A percentile compares a stretch with the other conserved stretches of the same genome.
phyloP scores from a whole-genome alignment of 2,888 invertebrate genomes.

The Mesorhabditis belari region DNA sequence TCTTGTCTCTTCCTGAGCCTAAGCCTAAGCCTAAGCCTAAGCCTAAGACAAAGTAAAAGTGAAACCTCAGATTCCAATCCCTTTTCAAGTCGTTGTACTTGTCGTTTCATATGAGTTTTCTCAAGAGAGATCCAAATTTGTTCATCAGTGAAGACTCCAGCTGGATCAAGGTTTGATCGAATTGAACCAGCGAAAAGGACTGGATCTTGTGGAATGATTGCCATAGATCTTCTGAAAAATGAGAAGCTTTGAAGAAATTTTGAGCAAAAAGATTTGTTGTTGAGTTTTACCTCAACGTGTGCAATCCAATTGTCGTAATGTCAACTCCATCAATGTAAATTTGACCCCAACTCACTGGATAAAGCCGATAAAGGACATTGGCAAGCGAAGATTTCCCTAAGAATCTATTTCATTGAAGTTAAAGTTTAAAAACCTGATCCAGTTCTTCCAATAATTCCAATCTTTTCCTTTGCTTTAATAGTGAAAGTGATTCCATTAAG shows the following conservation, averaged over 20 bases:
- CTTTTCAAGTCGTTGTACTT: background rate
- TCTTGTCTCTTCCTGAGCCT: too few species aligned
- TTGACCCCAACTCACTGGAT: constrained; percentile 56
- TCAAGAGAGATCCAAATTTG: constrained; percentile 81
- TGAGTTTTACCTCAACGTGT: constrained; percentile 56
- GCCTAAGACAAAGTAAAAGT: too few species aligned
- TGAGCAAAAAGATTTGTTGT: constrained; percentile 39
- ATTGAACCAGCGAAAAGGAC: constrained; percentile 63
- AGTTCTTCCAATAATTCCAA: constrained; percentile 62
- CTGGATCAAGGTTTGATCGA: constrained; percentile 85
- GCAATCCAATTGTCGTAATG: constrained; percentile 53
- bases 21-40: too few species aligned
- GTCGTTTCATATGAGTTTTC: constrained; percentile 74
- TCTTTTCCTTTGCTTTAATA: constrained; percentile 61
- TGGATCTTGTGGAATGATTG: constrained; percentile 64
- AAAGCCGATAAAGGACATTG: constrained; percentile 62
- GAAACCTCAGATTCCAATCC: too few species aligned
- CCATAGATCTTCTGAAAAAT: constrained; percentile 26
- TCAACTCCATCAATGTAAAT: constrained; percentile 45
- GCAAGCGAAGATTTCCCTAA: constrained; percentile 63
- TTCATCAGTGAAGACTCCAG: constrained; percentile 70
- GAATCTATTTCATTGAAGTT: background rate
- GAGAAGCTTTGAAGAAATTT: background rate
- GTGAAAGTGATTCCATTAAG: constrained; percentile 61
- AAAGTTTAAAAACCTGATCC: constrained; percentile 57